phyloP scores from a whole-genome alignment of 1,140 invertebrate genomes.

The Drosophila setifemur region DNA sequence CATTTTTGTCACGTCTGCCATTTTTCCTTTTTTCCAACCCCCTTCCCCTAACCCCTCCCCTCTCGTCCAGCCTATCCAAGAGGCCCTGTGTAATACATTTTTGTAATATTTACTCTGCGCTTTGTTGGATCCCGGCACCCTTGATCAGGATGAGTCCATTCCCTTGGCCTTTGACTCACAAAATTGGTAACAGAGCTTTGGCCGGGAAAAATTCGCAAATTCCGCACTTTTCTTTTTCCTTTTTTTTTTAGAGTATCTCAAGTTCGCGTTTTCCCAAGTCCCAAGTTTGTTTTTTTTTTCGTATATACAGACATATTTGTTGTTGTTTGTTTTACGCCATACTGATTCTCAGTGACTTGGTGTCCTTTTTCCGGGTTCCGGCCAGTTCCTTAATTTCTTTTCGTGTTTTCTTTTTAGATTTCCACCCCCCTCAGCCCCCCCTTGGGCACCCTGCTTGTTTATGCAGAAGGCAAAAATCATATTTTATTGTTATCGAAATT shows the following conservation, averaged over 20 bases:
- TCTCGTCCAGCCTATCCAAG: not conserved
- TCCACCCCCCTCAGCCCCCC: slow-evolving; percentile 3
- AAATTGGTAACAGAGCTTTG: too few relatives aligned
- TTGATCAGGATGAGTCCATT: slow-evolving; percentile 28
- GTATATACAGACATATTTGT: slow-evolving; percentile 9
- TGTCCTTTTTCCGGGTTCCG: slow-evolving; percentile 27
- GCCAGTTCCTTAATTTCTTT: slow-evolving; percentile 75
- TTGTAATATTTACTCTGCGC: slow-evolving; percentile 78
- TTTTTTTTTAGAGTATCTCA: slow-evolving; percentile 1
- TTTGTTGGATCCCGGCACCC: slow-evolving; percentile 53
- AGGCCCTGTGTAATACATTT: slow-evolving; percentile 64
- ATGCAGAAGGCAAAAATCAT: slow-evolving; percentile 63
- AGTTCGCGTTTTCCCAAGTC: not conserved
- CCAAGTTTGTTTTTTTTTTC: slow-evolving; percentile 1
- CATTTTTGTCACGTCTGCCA: slow-evolving; percentile 79
- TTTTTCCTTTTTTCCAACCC: slow-evolving; percentile 25
- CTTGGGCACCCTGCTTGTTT: not conserved
- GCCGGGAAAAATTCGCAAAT: not conserved
- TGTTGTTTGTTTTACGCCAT: slow-evolving; percentile 30
- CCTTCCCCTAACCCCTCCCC: not conserved
- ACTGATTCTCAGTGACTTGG: slow-evolving; percentile 34
- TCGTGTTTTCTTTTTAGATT: slow-evolving; percentile 44
- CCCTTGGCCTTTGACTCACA: slow-evolving; percentile 14
- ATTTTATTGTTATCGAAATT: slow-evolving; percentile 80
- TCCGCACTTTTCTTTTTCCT: not conserved